Conservation (phyloP, 2,113 vertebrate species). For the Lamprologus tigripictilis region DNA sequence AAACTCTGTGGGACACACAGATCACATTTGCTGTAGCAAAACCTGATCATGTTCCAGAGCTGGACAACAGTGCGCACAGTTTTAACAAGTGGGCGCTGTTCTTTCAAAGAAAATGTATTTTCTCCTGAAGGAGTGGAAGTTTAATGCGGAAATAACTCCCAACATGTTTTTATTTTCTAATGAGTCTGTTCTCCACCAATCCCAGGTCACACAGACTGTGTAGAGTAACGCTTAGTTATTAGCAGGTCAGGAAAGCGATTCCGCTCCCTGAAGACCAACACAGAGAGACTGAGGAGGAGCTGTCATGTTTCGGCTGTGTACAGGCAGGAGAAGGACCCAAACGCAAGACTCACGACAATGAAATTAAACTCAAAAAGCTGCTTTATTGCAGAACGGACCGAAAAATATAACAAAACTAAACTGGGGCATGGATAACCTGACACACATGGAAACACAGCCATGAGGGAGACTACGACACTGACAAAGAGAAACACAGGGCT, state of each 20-base stretch:
- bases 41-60: neutral
- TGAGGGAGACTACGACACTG: no score
- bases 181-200: neutral
- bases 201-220: neutral
- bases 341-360: no score
- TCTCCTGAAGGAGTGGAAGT: neutral
- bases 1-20: neutral
- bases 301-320: no score
- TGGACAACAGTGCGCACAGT: neutral
- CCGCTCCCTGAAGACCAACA: no score
- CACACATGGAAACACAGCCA: no score
- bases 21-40: neutral
- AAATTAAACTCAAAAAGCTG: no score
- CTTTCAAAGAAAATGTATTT: neutral
- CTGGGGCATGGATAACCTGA: no score
- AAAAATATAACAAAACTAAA: no score
- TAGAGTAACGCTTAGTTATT: accelerated
- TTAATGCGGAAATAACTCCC: neutral
- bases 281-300: no score
- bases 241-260: neutral
- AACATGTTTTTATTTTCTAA: neutral
- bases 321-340: no score
- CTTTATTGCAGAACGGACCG: no score
- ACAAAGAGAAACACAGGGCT: no score
- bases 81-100: neutral